Base-by-base conservation (phyloP, 2,888 invertebrate species). In the Trissoscelio sp. region DNA sequence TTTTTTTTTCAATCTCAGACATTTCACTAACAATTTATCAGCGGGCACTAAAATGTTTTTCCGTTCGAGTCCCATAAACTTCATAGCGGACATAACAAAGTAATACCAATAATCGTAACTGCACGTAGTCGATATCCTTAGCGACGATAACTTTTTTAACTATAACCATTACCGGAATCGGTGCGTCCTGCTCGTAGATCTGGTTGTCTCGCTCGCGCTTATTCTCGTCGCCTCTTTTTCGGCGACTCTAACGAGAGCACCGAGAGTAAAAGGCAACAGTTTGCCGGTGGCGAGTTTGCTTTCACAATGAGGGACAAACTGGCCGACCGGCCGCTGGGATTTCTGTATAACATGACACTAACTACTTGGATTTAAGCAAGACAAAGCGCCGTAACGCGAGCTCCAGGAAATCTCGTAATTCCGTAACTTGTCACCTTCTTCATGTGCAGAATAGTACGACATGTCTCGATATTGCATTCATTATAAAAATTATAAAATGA, bases 341-440 rank as follows among this genome's bases (percentile, higher is more conserved):
- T 78, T 53, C 80, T 83, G 66, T 84, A 87, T 85, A 88, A 88
- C 85, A 84, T 83, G 87, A 88, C 86, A 85, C 86, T 87, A 88
- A 87, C 86, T 84, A 84, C 85, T 84, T 83, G 86, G 86, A 87
- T 89, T 87, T 87, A 87, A 86, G 85, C 83, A 82, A 86, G 83
- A 88, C 87, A 88, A 89, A 87, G 88, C 84, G 82, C 69, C 79
- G 88, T 88, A 89, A 89, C 85, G 73, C 86, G 88, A 89, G 87
- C 83, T 83, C 78, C 85, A 84, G 87, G 87, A 88, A 88, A 89
- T 89, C 83, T 86, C 81, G 83, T 80, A 81, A 84, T 83, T 83
- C 75, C 55, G 78, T 80, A 81, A 78, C 79, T 62, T 74, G 74
- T 62, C 57, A 69, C 72, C 67, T 81, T 39, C 53, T 48, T 46